Conservation (phyloP, 2,113 vertebrate genomes). For the Prochilodus magdalenae region DNA sequence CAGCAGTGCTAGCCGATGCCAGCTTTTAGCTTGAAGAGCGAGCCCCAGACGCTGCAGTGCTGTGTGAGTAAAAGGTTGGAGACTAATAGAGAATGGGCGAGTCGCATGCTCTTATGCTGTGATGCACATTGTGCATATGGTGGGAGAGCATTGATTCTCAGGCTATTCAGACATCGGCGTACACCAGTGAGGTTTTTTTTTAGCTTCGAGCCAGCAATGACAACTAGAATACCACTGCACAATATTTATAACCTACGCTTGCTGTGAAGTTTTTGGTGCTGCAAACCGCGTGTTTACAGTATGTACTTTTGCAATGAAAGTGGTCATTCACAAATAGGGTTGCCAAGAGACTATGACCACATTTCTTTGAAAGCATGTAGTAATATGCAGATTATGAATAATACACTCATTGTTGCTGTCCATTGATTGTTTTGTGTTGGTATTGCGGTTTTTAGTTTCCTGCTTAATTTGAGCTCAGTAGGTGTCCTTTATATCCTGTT, state of each 20-base stretch:
- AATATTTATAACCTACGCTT: background rate
- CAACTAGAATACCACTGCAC: conserved; percentile 22
- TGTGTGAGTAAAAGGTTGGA: background rate
- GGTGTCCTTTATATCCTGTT: too few relatives aligned
- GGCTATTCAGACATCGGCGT: background rate
- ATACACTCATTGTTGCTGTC: too few relatives aligned
- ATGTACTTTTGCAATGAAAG: background rate
- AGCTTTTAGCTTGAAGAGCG: conserved; percentile 6
- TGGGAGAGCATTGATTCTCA: conserved; percentile 10
- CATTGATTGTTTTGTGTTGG: too few relatives aligned
- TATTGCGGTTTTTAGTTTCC: too few relatives aligned
- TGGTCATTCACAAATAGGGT: background rate
- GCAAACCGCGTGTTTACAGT: conserved; percentile 1
- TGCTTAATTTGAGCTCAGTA: too few relatives aligned
- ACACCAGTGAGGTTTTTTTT: conserved; percentile 14
- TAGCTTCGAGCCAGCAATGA: conserved; percentile 29
- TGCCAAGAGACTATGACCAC: background rate
- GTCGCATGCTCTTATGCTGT: conserved; percentile 31
- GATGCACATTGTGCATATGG: conserved; percentile 23
- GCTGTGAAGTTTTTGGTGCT: background rate
- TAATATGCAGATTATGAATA: background rate
- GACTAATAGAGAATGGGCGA: background rate
- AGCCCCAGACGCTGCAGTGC: background rate
- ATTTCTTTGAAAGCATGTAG: background rate
- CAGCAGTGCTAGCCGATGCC: background rate